Evolutionary conservation across 2,888 invertebrate species (phyloP), one percentile per base, ranked within the genome.

Genomic region (Operophtera brumata): DNA sequence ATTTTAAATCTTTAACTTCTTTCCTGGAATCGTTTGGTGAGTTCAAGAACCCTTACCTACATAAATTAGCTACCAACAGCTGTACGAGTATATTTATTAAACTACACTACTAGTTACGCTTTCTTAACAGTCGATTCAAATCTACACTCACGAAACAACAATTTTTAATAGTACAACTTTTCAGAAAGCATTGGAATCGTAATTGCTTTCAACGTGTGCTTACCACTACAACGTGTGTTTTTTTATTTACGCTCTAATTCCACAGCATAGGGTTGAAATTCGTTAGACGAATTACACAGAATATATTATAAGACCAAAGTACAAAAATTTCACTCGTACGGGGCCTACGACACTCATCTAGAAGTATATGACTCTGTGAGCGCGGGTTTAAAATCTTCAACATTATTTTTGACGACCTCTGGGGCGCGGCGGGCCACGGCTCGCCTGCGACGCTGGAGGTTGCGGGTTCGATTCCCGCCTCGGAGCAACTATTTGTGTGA

Each of bases 251-350:
- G 42, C 55, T 52, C 20, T 57, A 59, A 54, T 52, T 41, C 55
- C 25, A 46, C n/a, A 20, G n/a, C 25, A 36, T 47, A 62, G 26
- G 41, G 46, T 36, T 56, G 54, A 44, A 62, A 57, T 62, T 59
- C 13, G 46, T 41, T 49, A 49, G 51, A 54, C 42, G 6, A 53
- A 45, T 50, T 51, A 5, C 9, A 40, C 26, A 32, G 13, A 43
- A 26, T 0, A 37, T 13, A 11, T 9, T 12, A 13, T 30, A 34
- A 8, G 13, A 20, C n/a, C 9, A 6, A 25, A 1, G 10, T 39
- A n/a, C 39, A 4, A 12, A 32, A 4, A 4, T n/a, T 20, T 20
- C 20, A 20, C 20, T 20, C 20, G n/a, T n/a, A n/a, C n/a, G n/a
- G n/a, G n/a, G n/a, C n/a, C n/a, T n/a, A n/a, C n/a, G n/a, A n/a